Percentiles rank a stretch among this genome's conserved stretches.
These are phyloP conservation scores for Malurus elegans DNA, from an alignment of 2,113 vertebrate species.

Conservation along the genomic window DNA sequence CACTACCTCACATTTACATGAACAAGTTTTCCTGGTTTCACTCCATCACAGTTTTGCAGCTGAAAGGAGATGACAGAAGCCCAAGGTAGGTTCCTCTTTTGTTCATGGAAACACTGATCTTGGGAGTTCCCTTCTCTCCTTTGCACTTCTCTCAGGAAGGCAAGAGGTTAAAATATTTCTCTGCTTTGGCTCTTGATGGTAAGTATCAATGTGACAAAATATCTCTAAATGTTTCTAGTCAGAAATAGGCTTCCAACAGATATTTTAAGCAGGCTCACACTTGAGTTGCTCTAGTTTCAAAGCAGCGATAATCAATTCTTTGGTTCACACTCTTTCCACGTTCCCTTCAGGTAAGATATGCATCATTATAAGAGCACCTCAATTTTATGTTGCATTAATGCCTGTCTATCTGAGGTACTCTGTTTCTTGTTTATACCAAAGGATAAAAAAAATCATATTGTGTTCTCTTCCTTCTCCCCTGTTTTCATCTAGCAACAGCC, in stretches of 20 bases:
- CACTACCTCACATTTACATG: background rate
- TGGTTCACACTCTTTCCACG: background rate
- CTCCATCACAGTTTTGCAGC: background rate
- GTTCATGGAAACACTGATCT: background rate
- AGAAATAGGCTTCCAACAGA: slow-evolving; percentile 12
- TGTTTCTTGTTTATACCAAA: background rate
- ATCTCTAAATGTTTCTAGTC: background rate
- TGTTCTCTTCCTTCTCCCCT: background rate
- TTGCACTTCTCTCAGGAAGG: background rate
- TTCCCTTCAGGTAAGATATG: background rate
- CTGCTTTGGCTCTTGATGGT: background rate
- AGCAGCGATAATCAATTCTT: slow-evolving; percentile 25
- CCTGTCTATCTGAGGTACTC: background rate
- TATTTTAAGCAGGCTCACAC: slow-evolving; percentile 34
- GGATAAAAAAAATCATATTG: background rate
- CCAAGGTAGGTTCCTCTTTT: background rate
- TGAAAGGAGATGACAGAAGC: background rate
- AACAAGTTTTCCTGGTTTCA: background rate
- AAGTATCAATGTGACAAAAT: slow-evolving; percentile 19
- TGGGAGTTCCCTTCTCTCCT: background rate
- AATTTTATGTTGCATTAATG: background rate
- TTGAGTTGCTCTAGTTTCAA: slow-evolving; percentile 35
- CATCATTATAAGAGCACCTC: background rate
- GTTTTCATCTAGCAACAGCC: background rate
- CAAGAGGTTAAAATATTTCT: slow-evolving; percentile 3